Percentiles rank a stretch among this genome's conserved stretches.
These are phyloP conservation scores for Caiman crocodilus DNA, from an alignment of 2,797 vertebrate species.

Conservation along the genomic window DNA sequence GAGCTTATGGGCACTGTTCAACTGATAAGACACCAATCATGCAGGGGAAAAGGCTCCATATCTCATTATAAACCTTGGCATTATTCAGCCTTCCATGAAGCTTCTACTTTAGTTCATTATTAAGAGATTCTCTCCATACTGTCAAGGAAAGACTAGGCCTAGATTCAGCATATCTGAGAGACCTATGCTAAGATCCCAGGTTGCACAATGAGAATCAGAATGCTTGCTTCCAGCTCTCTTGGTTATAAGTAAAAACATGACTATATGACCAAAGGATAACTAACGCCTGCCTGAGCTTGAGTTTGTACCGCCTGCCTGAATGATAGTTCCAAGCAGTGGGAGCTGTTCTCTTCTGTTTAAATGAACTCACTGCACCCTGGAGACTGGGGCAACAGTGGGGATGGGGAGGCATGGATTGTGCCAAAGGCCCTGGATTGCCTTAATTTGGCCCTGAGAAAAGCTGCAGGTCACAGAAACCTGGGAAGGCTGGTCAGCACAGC, in stretches of 20 bases:
- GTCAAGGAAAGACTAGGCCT: not conserved
- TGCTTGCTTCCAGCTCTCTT: not conserved
- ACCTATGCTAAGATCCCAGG: not conserved
- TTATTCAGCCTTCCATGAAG: not conserved
- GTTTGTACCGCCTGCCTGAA: not conserved
- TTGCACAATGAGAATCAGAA: not conserved
- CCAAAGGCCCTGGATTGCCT: not conserved
- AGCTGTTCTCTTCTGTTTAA: not conserved
- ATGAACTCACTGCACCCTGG: fast-evolving
- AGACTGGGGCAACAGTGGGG: not conserved
- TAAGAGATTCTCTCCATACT: fast-evolving
- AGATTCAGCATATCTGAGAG: not conserved
- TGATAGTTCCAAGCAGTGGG: not conserved
- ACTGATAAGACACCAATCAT: not conserved
- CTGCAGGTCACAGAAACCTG: not conserved
- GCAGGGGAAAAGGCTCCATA: not conserved
- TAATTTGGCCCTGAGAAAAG: not conserved
- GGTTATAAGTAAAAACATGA: not conserved
- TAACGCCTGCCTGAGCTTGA: not conserved
- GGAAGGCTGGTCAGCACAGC: not conserved
- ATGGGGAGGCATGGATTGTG: fast-evolving
- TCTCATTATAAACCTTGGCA: not conserved
- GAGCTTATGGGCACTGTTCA: not conserved
- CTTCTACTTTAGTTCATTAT: not conserved
- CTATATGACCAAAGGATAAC: not conserved